Evolutionary conservation across 2,888 invertebrate genomes (phyloP).

Genomic region (Drosophila helvetica): DNA sequence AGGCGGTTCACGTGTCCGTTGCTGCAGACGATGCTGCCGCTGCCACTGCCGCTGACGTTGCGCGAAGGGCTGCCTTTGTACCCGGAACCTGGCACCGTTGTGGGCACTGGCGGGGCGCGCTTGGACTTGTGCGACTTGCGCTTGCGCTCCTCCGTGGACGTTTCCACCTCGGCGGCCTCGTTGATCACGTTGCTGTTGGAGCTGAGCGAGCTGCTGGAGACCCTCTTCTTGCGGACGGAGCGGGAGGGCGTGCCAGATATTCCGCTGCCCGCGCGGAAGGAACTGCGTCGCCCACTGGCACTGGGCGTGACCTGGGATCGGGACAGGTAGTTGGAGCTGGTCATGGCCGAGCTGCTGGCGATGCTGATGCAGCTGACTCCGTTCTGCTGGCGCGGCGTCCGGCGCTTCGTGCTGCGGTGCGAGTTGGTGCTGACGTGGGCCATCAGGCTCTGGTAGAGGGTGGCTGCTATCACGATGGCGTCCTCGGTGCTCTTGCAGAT

Average conservation of each 20-base stretch:
- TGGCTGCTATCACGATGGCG: slow-evolving; percentile 95
- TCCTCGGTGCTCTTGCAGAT: slow-evolving; percentile 95
- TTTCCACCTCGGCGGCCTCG: slow-evolving; percentile 81
- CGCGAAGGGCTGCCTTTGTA: slow-evolving; percentile 38
- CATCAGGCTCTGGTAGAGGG: slow-evolving; percentile 94
- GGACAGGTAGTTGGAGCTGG: slow-evolving; percentile 81
- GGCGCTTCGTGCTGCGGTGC: slow-evolving; percentile 83
- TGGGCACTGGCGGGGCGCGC: slow-evolving; percentile 85
- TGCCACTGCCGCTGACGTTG: no score
- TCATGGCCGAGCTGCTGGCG: slow-evolving; percentile 86
- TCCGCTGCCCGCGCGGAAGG: slow-evolving; percentile 75
- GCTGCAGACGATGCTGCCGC: slow-evolving; percentile 57
- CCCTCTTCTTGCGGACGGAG: slow-evolving; percentile 90
- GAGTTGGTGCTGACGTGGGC: slow-evolving; percentile 88
- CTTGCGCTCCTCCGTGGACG: slow-evolving; percentile 85
- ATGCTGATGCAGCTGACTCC: slow-evolving; percentile 91
- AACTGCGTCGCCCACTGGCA: slow-evolving; percentile 77
- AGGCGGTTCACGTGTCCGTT: slow-evolving; percentile 68
- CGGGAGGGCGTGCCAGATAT: slow-evolving; percentile 85
- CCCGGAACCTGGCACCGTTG: slow-evolving; percentile 37
- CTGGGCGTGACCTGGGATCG: slow-evolving; percentile 71
- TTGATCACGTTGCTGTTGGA: slow-evolving; percentile 86
- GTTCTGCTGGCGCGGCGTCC: slow-evolving; percentile 88
- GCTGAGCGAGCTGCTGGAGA: slow-evolving; percentile 86
- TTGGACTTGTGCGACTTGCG: slow-evolving; percentile 86